Percentiles rank a stretch among this genome's conserved stretches.
Conservation (phyloP, 2,797 vertebrate genomes). For the Chelonia mydas region DNA sequence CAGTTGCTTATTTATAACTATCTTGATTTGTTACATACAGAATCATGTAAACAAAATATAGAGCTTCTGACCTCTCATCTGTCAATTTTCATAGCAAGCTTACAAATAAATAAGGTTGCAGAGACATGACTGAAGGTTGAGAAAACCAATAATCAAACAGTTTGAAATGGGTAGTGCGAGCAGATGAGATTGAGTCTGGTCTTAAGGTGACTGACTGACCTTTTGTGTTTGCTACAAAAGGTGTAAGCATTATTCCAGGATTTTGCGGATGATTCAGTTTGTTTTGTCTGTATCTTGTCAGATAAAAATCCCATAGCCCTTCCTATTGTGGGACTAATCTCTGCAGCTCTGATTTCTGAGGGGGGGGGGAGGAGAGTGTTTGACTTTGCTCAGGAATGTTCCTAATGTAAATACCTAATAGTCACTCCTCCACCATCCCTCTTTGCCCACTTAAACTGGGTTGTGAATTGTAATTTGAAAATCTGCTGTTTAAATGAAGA, state of each 20-base stretch:
- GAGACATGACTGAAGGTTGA: no score
- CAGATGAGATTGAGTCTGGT: background rate
- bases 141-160: background rate
- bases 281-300: background rate
- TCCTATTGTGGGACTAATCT: background rate
- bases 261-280: background rate
- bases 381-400: background rate
- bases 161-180: background rate
- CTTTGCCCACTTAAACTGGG: rapidly evolving
- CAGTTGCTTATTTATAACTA: background rate
- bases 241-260: background rate
- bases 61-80: background rate
- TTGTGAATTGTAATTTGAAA: background rate
- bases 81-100: background rate
- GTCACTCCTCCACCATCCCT: rapidly evolving
- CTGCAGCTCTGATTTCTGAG: background rate
- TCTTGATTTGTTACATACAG: background rate
- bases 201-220: rapidly evolving
- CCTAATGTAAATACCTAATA: background rate
- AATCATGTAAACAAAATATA: background rate
- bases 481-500: background rate
- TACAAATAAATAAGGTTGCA: background rate
- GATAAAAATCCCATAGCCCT: background rate
- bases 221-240: background rate
- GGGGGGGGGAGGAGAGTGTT: background rate